Conservation (phyloP, 2,113 vertebrate genomes). For the Martes martes region DNA sequence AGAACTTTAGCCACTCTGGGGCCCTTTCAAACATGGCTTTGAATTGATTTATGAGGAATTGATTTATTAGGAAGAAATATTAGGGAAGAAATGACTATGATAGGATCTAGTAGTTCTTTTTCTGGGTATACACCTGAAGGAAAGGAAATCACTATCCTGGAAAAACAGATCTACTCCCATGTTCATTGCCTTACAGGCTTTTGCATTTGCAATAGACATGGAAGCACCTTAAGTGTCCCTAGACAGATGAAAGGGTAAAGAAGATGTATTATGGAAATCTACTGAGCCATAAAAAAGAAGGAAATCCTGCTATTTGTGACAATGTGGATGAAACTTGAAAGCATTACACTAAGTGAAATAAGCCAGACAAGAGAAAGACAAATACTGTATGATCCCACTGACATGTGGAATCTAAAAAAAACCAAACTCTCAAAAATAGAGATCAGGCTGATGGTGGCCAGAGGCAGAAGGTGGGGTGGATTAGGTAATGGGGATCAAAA, state of each 20-base stretch:
- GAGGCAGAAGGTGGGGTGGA: background rate
- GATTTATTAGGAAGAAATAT: background rate
- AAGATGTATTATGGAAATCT: background rate
- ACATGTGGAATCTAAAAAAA: background rate
- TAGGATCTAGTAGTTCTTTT: background rate
- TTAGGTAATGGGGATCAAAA: background rate
- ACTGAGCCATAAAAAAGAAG: background rate
- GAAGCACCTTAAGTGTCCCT: background rate
- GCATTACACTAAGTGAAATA: background rate
- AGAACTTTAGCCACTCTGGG: background rate
- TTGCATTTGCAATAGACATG: background rate
- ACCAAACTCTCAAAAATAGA: background rate
- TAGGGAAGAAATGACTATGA: background rate
- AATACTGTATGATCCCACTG: background rate
- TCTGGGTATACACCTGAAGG: background rate
- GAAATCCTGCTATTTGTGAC: background rate
- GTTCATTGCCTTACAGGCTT: background rate
- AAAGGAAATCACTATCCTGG: background rate
- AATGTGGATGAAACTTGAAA: background rate
- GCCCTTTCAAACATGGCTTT: background rate
- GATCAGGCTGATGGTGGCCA: background rate
- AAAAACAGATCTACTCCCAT: background rate
- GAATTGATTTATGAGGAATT: background rate
- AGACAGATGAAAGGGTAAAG: background rate
- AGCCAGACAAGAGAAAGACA: background rate